These are phyloP conservation scores for Sicus ferrugineus DNA, from an alignment of 2,888 invertebrate species.

Conservation along the genomic window DNA sequence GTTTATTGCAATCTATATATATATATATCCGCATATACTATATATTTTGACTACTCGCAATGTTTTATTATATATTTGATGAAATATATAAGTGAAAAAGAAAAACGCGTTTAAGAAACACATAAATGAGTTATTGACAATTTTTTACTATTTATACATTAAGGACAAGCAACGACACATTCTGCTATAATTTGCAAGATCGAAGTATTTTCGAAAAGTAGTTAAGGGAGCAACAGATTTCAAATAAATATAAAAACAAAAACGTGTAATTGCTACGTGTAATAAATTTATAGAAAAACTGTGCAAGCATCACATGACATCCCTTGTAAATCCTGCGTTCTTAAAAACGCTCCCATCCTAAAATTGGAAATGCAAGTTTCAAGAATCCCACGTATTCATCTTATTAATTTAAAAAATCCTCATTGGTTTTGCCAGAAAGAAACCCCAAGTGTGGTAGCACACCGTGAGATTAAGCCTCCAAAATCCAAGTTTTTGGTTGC, in stretches of 20 bases:
- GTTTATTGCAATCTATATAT: conserved; percentile 28
- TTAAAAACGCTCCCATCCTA: too few species aligned
- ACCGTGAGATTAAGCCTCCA: too few species aligned
- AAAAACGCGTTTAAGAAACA: conserved; percentile 15
- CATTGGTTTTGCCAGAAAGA: too few species aligned
- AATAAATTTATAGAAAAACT: too few species aligned
- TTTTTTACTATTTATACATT: conserved; percentile 53
- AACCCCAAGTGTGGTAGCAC: too few species aligned
- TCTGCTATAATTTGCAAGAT: conserved; percentile 57
- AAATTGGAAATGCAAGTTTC: too few species aligned
- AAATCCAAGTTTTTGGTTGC: too few species aligned
- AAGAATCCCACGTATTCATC: too few species aligned
- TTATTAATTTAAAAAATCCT: too few species aligned
- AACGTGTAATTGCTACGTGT: too few species aligned
- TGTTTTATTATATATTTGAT: conserved; percentile 41
- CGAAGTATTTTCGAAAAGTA: conserved; percentile 55
- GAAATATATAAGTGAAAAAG: conserved; percentile 40
- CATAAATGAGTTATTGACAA: conserved; percentile 50
- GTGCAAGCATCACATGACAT: too few species aligned
- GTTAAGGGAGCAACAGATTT: conserved; percentile 10
- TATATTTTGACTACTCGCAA: conserved; percentile 34
- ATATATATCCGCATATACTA: conserved; percentile 34
- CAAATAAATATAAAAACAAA: conserved; percentile 24
- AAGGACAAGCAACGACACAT: conserved; percentile 43
- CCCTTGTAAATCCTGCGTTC: too few species aligned